Conservation (phyloP, 2,888 invertebrate species). For the Plagodis pulveraria region DNA sequence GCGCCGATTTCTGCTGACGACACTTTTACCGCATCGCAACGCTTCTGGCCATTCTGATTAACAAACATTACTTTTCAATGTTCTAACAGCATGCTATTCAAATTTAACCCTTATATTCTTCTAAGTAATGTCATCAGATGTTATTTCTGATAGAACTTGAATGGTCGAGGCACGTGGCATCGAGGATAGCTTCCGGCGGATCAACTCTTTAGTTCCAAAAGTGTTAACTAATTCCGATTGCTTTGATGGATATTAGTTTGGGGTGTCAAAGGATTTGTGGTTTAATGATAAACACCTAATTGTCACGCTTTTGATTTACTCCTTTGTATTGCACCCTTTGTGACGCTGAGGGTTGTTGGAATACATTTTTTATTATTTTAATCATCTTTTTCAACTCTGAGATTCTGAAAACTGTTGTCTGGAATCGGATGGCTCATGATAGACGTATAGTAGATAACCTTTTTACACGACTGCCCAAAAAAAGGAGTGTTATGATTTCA, state of each 20-base stretch:
- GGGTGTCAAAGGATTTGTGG: constrained; percentile 43
- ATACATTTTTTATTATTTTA: no score
- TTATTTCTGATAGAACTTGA: not conserved
- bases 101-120: constrained; percentile 22
- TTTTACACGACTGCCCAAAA: no score
- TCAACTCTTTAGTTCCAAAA: constrained; percentile 65
- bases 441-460: no score
- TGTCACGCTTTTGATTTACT: constrained; percentile 13
- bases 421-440: no score
- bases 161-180: constrained; percentile 34
- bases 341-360: no score
- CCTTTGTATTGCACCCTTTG: not conserved
- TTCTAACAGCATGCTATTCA: not conserved
- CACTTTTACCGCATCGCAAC: constrained; percentile 67
- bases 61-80: constrained; percentile 25
- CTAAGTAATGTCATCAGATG: not conserved
- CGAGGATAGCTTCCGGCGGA: constrained; percentile 66
- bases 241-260: constrained; percentile 68
- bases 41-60: constrained; percentile 38
- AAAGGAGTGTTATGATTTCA: no score
- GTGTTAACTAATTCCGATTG: constrained; percentile 69
- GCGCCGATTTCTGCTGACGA: constrained; percentile 73
- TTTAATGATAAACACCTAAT: constrained; percentile 32
- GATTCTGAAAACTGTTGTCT: no score
- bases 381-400: no score